Percentiles rank a stretch among this genome's conserved stretches.
Conservation (phyloP, 2,888 invertebrate species). For the Caenorhabditis angaria region DNA sequence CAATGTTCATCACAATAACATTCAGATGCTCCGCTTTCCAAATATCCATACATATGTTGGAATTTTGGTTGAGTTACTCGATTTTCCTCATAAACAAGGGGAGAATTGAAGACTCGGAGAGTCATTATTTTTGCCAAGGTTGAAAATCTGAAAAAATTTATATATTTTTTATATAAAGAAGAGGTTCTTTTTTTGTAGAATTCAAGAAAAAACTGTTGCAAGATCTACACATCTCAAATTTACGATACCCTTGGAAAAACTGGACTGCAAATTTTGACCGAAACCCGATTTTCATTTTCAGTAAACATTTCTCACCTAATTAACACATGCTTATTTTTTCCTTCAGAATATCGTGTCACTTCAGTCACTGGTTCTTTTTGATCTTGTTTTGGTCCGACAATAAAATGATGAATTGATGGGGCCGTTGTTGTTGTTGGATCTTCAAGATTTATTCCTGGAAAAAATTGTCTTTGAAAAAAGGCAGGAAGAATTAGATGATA, state of each 20-base stretch:
- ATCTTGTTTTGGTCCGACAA: conserved; percentile 50
- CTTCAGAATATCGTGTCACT: conserved; percentile 21
- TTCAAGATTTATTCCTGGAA: conserved; percentile 6
- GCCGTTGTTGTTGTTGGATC: not conserved
- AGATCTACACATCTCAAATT: no score
- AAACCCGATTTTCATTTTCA: no score
- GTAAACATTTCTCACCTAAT: no score
- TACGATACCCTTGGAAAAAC: no score
- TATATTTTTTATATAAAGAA: no score
- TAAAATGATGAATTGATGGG: conserved; percentile 34
- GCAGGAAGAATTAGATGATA: not conserved
- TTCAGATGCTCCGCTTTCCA: conserved; percentile 47
- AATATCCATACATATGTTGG: conserved; percentile 14
- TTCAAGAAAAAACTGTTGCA: no score
- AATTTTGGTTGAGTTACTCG: not conserved
- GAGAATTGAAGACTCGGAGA: conserved; percentile 46
- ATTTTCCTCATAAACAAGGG: conserved; percentile 19
- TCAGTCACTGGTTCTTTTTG: conserved; percentile 46
- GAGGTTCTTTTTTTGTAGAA: no score
- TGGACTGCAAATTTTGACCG: not conserved
- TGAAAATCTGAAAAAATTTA: conserved; percentile 63
- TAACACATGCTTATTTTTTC: conserved; percentile 49
- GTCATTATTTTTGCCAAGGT: conserved; percentile 61
- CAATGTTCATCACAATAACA: conserved; percentile 69
- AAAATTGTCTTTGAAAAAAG: not conserved